Evolutionary conservation across 2,113 vertebrate species (phyloP), one percentile per base, ranked within the genome.

Genomic region (Regulus satrapa): DNA sequence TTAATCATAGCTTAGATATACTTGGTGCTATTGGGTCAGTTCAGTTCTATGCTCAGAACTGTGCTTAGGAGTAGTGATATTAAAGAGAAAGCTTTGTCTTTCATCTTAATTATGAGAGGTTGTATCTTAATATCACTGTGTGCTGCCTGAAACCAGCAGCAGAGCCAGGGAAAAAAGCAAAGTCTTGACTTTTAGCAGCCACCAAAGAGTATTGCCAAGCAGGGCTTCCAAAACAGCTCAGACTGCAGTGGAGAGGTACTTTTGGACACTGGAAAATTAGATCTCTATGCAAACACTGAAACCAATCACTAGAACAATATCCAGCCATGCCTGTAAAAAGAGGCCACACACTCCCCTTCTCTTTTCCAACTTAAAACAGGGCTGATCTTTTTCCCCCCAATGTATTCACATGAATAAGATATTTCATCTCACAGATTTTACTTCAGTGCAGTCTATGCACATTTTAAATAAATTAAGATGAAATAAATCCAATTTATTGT

Each of bases 391-490:
- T 92, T 69, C 61, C 89, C 95, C 95, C 91, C 92, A 93, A 96
- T 97, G 92, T 95, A 97, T 98, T 97, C 92, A 88, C 91, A 85
- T 86, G 96, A 97, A 97, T 59, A 89, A 97, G 91, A 97, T 97
- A 98, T 97, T 97, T 97, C 97, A 97, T 97, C 91, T 94, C 94
- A 84, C 94, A 89, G 94, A 97, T 97, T 98, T 98, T 97, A 97
- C 81, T 95, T 91, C 96, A 92, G 97, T 97, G 98, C 95, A 41
- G 96, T 96, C 95, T 94, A 93, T 84, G 97, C 96, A 97, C 97
- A 97, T 98, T 98, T 98, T 97, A 98, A 97, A 98, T 97, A 98
- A 98, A 98, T 98, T 98, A 98, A 97, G 97, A 97, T 94, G 81
- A 97, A 97, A 98, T 98, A 98, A 98, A 98, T 98, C 97, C 91